These are phyloP conservation scores for Rhaphigaster nebulosa DNA, from an alignment of 2,888 invertebrate species.

Conservation along the genomic window DNA sequence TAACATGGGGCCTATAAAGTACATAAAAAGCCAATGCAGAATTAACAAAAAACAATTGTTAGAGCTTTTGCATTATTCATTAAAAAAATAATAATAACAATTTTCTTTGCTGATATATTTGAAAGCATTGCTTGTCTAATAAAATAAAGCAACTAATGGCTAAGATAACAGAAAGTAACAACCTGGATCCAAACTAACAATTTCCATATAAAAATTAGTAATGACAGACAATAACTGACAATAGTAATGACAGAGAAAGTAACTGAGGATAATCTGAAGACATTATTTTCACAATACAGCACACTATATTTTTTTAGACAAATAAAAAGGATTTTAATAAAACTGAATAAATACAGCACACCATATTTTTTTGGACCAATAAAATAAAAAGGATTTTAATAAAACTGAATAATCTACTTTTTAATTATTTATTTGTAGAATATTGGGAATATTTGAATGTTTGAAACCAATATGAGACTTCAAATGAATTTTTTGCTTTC, in stretches of 20 bases:
- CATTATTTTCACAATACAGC: background rate
- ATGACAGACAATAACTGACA: background rate
- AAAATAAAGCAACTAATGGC: background rate
- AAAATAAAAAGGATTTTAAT: background rate
- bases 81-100: background rate
- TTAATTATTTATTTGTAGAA: background rate
- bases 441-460: slow-evolving; percentile 3
- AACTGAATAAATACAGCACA: background rate
- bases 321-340: background rate
- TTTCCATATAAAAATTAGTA: background rate
- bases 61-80: background rate
- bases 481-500: slow-evolving; percentile 63
- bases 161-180: background rate
- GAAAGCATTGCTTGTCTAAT: background rate
- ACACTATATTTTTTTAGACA: background rate
- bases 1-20: background rate
- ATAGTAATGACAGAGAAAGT: no score
- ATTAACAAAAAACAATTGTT: background rate
- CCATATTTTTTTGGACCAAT: no score
- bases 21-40: background rate
- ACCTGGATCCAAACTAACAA: background rate
- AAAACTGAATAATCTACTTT: background rate
- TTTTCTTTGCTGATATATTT: background rate
- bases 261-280: background rate
- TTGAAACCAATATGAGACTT: slow-evolving; percentile 61